These are phyloP conservation scores for Pseudopodoces humilis DNA, from an alignment of 2,113 vertebrate species.

Conservation along the genomic window DNA sequence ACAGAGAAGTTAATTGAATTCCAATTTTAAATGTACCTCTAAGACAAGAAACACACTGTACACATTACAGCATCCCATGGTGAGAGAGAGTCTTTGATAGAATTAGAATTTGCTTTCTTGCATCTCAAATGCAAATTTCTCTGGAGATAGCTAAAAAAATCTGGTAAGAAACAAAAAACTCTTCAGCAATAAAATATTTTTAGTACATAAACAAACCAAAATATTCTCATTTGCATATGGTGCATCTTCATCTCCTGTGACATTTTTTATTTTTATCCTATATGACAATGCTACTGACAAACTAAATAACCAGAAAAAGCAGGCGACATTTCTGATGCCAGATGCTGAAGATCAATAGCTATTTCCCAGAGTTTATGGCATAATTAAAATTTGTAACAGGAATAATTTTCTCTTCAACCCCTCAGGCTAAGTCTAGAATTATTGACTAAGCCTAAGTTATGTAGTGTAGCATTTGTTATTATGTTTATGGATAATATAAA, in stretches of 20 bases:
- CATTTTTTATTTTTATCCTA: slow-evolving; percentile 60
- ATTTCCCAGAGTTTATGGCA: slow-evolving; percentile 77
- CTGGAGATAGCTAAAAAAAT: slow-evolving; percentile 28
- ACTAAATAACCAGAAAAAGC: slow-evolving; percentile 51
- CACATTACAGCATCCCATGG: background rate
- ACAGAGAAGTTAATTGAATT: background rate
- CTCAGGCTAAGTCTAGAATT: slow-evolving; percentile 75
- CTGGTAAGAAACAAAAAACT: slow-evolving; percentile 3
- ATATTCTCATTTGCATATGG: slow-evolving; percentile 42
- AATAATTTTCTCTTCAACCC: slow-evolving; percentile 76
- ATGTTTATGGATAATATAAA: slow-evolving; percentile 76
- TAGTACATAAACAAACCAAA: slow-evolving; percentile 47
- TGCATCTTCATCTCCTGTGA: slow-evolving; percentile 31
- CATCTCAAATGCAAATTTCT: slow-evolving; percentile 45
- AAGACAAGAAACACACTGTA: slow-evolving; percentile 7
- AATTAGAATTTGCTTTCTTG: slow-evolving; percentile 10
- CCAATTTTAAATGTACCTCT: background rate
- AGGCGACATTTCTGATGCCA: slow-evolving; percentile 61
- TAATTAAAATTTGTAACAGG: slow-evolving; percentile 82
- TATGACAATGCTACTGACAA: slow-evolving; percentile 40
- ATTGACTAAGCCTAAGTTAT: slow-evolving; percentile 75
- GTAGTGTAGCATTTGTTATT: slow-evolving; percentile 71
- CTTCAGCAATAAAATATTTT: slow-evolving; percentile 46
- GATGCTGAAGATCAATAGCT: slow-evolving; percentile 80
- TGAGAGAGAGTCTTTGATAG: slow-evolving; percentile 35